Percentiles rank a stretch among this genome's conserved stretches.
Evolutionary conservation across 2,797 vertebrate genomes (phyloP).

Genomic region (Cirrhinus mrigala): DNA sequence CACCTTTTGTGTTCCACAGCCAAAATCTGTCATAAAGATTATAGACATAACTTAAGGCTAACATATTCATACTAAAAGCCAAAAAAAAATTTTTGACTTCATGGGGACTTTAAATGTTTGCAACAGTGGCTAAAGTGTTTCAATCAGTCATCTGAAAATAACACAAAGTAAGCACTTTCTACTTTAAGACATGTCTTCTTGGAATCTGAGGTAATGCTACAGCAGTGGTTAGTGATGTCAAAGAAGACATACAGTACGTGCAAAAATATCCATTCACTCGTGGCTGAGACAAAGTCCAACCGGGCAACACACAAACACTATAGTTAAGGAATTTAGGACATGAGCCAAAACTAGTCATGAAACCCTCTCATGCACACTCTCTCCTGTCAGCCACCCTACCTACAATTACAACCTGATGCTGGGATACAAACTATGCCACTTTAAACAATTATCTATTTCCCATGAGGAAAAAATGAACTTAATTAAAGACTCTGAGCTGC

Average conservation of each 20-base stretch:
- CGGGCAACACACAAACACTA: conserved; percentile 9
- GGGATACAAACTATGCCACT: conserved; percentile 21
- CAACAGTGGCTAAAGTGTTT: not conserved
- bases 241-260: not conserved
- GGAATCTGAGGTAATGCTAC: not conserved
- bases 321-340: conserved; percentile 46
- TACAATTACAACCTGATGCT: conserved; percentile 36
- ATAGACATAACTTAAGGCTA: too few relatives aligned
- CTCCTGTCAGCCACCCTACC: conserved; percentile 35
- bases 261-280: conserved; percentile 10
- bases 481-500: conserved; percentile 25
- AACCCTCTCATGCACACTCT: conserved; percentile 34
- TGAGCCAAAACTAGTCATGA: conserved; percentile 52
- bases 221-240: not conserved
- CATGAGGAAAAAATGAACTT: conserved; percentile 20
- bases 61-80: too few relatives aligned
- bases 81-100: too few relatives aligned
- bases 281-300: conserved; percentile 34
- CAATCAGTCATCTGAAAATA: not conserved
- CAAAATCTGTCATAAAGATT: not conserved
- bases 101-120: not conserved
- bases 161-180: not conserved
- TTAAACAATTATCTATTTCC: conserved; percentile 31
- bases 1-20: not conserved
- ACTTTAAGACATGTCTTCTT: not conserved